phyloP scores from a whole-genome alignment of 2,888 invertebrate species.

The Acrocyrtus sp. region DNA sequence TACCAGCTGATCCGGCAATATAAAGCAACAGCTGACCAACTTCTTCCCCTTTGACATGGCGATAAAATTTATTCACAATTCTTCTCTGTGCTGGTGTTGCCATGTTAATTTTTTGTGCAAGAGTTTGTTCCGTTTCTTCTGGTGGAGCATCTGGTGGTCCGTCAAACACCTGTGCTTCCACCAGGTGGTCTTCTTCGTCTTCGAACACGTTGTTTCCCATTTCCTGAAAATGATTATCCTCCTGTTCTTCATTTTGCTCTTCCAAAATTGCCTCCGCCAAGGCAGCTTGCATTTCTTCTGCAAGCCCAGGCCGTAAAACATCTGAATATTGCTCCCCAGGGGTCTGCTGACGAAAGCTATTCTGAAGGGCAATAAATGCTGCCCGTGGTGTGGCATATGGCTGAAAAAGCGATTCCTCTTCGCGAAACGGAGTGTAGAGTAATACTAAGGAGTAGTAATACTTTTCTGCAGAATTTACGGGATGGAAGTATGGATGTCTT shows the following conservation, averaged over 20 bases:
- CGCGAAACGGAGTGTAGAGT: conserved; percentile 6
- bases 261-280: conserved; percentile 1
- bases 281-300: background rate
- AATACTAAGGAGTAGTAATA: conserved; percentile 22
- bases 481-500: conserved; percentile 26
- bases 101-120: background rate
- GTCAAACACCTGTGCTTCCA: background rate
- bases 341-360: conserved; percentile 9
- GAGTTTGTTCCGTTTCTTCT: background rate
- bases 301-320: conserved; percentile 4
- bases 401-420: background rate
- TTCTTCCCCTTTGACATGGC: too few species aligned
- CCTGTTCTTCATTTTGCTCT: background rate
- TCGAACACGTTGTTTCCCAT: background rate
- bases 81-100: too few species aligned
- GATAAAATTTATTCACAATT: too few species aligned
- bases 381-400: background rate
- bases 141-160: background rate
- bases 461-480: background rate
- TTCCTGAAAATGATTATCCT: background rate
- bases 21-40: too few species aligned
- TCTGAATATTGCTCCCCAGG: background rate
- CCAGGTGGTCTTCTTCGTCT: background rate
- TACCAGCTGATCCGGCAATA: too few species aligned
- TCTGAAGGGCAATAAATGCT: background rate